phyloP scores from a whole-genome alignment of 2,113 vertebrate genomes.

The Pteronura brasiliensis region DNA sequence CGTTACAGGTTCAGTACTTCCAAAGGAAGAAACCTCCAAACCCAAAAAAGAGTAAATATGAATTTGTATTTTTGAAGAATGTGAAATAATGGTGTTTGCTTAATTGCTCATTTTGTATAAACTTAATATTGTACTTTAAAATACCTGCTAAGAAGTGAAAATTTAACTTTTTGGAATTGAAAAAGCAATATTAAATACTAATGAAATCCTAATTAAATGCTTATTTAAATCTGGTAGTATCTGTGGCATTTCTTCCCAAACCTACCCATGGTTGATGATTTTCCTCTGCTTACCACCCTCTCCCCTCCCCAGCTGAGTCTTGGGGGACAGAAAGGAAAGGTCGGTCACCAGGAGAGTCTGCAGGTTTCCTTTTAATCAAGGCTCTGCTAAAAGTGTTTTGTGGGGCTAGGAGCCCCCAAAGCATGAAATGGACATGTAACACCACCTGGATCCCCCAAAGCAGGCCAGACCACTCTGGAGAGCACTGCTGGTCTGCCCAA shows the following conservation, averaged over 20 bases:
- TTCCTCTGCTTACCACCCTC: not conserved
- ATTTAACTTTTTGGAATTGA: slow-evolving; percentile 94
- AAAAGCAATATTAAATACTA: slow-evolving; percentile 98
- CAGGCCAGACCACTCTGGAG: slow-evolving; percentile 47
- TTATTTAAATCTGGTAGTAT: slow-evolving; percentile 85
- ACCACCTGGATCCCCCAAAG: slow-evolving; percentile 60
- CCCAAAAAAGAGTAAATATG: slow-evolving; percentile 91
- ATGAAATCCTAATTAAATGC: slow-evolving; percentile 93
- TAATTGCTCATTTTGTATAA: slow-evolving; percentile 97
- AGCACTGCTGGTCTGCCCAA: slow-evolving; percentile 58
- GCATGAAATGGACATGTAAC: slow-evolving; percentile 70
- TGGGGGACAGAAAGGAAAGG: slow-evolving; percentile 61
- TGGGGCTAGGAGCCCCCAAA: slow-evolving; percentile 53
- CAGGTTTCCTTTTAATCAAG: slow-evolving; percentile 77
- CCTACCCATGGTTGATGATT: not conserved
- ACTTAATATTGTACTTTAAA: slow-evolving; percentile 95
- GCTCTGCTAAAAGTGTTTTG: slow-evolving; percentile 67
- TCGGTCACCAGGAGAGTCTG: slow-evolving; percentile 68
- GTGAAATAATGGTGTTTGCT: slow-evolving; percentile 94
- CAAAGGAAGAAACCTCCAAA: slow-evolving; percentile 93
- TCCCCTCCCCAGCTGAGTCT: slow-evolving; percentile 33
- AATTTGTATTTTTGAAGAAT: slow-evolving; percentile 99
- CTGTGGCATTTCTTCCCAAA: slow-evolving; percentile 72
- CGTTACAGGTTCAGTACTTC: slow-evolving; percentile 93
- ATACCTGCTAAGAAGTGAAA: slow-evolving; percentile 87